phyloP scores from a whole-genome alignment of 92 coral and sea anemone species.

The Paramuricea clavata region DNA sequence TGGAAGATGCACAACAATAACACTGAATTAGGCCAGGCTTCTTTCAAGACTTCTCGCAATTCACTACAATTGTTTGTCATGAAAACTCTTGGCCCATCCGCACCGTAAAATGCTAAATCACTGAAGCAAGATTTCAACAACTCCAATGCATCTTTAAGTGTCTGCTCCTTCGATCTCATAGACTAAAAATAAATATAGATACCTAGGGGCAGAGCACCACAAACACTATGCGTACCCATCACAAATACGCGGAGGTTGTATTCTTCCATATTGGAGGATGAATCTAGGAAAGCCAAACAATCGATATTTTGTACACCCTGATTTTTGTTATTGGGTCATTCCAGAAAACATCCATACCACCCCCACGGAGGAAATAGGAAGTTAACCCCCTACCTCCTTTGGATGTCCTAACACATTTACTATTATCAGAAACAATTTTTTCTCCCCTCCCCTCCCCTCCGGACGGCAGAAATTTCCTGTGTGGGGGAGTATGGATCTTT shows the following conservation, averaged over 20 bases:
- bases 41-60: neutral
- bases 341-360: too few relatives aligned
- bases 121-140: neutral
- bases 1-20: conserved; percentile 15
- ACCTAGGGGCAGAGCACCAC: conserved; percentile 23
- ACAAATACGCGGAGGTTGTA: conserved; percentile 7
- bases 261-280: conserved; percentile 39
- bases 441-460: too few relatives aligned
- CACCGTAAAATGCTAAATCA: neutral
- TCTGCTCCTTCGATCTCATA: neutral
- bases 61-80: conserved; percentile 38
- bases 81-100: neutral
- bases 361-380: too few relatives aligned
- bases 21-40: conserved; percentile 13
- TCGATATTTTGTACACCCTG: too few relatives aligned
- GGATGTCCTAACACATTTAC: too few relatives aligned
- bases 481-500: too few relatives aligned
- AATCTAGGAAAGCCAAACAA: conserved; percentile 28
- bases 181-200: neutral
- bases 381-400: too few relatives aligned
- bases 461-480: too few relatives aligned
- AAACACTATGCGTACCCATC: too few relatives aligned
- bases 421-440: too few relatives aligned
- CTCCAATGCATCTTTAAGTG: conserved; percentile 2
- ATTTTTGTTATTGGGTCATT: too few relatives aligned